These are phyloP conservation scores for Cacatua alba DNA, from an alignment of 2,113 vertebrate species.

Conservation along the genomic window DNA sequence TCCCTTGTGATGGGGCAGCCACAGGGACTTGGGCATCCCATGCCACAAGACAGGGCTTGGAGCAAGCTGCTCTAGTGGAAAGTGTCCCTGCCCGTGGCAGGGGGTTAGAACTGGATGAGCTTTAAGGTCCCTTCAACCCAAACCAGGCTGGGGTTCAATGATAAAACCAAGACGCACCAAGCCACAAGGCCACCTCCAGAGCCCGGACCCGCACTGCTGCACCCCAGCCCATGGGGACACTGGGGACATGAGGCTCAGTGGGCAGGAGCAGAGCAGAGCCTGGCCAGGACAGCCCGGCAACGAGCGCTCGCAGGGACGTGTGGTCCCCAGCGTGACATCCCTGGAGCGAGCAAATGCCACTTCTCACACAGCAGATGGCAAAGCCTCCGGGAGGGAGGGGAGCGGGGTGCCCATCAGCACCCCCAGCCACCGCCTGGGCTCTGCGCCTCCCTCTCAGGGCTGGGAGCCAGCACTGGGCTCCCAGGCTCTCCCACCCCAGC, in stretches of 20 bases:
- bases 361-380: slow-evolving; percentile 63
- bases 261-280: neutral
- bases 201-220: neutral
- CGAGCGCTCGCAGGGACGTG: neutral
- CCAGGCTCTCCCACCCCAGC: neutral
- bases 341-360: slow-evolving; percentile 35
- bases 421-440: slow-evolving; percentile 47
- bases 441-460: slow-evolving; percentile 22
- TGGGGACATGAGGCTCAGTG: rapidly evolving
- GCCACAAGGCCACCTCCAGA: neutral
- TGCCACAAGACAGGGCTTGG: neutral
- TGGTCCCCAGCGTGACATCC: neutral
- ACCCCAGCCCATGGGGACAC: neutral
- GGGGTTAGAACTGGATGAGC: neutral
- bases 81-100: neutral
- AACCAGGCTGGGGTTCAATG: neutral
- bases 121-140: neutral
- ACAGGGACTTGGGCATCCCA: rapidly evolving
- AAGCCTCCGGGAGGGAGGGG: slow-evolving; percentile 49
- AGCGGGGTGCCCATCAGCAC: slow-evolving; percentile 47
- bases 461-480: slow-evolving; percentile 3
- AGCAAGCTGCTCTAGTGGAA: neutral
- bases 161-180: neutral
- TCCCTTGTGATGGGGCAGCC: too few species aligned
- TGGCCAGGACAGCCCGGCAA: neutral